A percentile compares a stretch with the other conserved stretches of the same genome.
Conservation (phyloP, 2,888 invertebrate genomes). For the Drosophila phalerata region DNA sequence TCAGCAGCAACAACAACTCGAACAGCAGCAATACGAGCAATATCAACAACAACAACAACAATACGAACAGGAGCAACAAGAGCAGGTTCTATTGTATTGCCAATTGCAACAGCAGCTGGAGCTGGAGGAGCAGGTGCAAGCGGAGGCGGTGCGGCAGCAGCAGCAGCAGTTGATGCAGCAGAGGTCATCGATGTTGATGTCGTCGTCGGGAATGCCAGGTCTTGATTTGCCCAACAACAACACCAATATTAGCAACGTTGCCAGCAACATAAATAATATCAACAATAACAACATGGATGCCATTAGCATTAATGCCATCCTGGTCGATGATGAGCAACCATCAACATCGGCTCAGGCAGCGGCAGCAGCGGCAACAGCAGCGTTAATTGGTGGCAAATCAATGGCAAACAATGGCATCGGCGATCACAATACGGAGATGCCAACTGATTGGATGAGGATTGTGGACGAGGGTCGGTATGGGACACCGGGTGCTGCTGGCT, state of each 20-base stretch:
- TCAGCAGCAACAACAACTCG: slow-evolving; percentile 43
- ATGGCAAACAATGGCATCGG: slow-evolving; percentile 54
- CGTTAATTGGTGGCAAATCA: slow-evolving; percentile 37
- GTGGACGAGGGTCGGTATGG: slow-evolving; percentile 87
- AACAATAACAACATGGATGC: slow-evolving; percentile 64
- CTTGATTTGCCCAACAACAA: slow-evolving; percentile 56
- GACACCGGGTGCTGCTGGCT: slow-evolving; percentile 88
- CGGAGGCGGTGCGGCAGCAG: slow-evolving; percentile 80
- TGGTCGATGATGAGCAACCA: slow-evolving; percentile 72
- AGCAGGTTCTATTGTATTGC: slow-evolving; percentile 72
- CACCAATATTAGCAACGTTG: slow-evolving; percentile 32
- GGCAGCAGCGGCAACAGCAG: slow-evolving; percentile 49
- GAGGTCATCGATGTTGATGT: slow-evolving; percentile 84
- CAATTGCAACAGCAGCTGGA: slow-evolving; percentile 72
- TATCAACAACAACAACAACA: slow-evolving; percentile 62
- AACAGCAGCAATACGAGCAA: slow-evolving; percentile 64
- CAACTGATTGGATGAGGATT: slow-evolving; percentile 85
- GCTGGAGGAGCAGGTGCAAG: slow-evolving; percentile 60
- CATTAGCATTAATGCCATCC: slow-evolving; percentile 68
- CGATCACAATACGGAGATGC: slow-evolving; percentile 83
- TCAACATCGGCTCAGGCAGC: slow-evolving; percentile 74
- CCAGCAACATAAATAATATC: slow-evolving; percentile 35
- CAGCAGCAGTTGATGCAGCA: slow-evolving; percentile 85
- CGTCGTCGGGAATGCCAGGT: slow-evolving; percentile 70
- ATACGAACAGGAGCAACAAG: slow-evolving; percentile 56